phyloP scores from a whole-genome alignment of 2,113 vertebrate genomes.

The Nibea coibor region DNA sequence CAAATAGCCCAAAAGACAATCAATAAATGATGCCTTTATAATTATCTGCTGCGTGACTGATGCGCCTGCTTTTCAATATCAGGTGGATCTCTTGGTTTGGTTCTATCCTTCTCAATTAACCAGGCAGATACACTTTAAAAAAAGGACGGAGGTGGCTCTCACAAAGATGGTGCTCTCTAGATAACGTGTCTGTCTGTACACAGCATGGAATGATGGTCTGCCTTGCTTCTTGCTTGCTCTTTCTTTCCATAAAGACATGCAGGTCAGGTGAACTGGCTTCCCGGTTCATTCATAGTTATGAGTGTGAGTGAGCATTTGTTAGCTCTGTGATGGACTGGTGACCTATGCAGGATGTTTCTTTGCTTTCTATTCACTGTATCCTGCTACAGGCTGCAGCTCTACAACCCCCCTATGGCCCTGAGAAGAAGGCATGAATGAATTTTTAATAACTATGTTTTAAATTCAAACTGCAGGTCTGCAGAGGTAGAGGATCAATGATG shows the following conservation, averaged over 20 bases:
- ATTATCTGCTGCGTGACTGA: not conserved
- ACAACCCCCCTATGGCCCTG: conserved; percentile 10
- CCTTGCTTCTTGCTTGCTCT: not conserved
- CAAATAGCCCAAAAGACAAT: not conserved
- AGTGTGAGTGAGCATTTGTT: not conserved
- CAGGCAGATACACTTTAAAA: too few relatives aligned
- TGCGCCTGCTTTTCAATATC: not conserved
- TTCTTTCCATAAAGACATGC: conserved; percentile 10
- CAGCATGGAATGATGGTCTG: too few relatives aligned
- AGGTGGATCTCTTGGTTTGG: not conserved
- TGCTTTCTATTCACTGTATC: conserved; percentile 4
- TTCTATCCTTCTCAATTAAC: not conserved
- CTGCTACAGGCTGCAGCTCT: conserved; percentile 12
- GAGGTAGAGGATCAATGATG: conserved; percentile 36
- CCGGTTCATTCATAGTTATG: conserved; percentile 30
- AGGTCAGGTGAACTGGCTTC: conserved; percentile 6
- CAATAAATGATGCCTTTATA: not conserved
- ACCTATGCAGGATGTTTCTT: conserved; percentile 10
- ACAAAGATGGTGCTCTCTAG: not conserved
- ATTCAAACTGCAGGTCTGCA: conserved; percentile 47
- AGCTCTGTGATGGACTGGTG: conserved; percentile 25
- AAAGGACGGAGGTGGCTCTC: not conserved
- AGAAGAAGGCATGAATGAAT: conserved; percentile 44
- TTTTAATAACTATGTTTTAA: conserved; percentile 43
- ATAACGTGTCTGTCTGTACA: not conserved